Base-by-base conservation (phyloP, 2,797 vertebrate genomes). In the Eulemur coronatus region DNA sequence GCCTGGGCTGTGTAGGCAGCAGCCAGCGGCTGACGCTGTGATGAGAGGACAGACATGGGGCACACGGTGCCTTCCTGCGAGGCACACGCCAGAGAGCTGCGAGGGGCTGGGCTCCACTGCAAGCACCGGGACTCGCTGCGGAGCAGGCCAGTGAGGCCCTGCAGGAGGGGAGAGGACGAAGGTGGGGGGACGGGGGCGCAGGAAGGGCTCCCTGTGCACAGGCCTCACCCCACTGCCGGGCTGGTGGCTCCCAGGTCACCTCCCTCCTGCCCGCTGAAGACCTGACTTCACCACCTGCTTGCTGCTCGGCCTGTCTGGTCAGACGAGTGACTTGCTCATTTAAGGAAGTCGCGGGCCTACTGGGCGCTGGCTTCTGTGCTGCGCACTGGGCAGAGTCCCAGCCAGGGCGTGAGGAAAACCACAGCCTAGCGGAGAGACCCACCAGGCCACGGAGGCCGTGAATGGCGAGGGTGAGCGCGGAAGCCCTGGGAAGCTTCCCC, bases 161-260 rank as follows among this genome's bases (percentile, higher is more conserved):
- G 38, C 18, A 65, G 35, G 55, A 35, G 46, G 33, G 12, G 28
- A 48, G 9, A 38, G 35, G 48, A 52, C 26, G 38, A 52, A 12
- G 61, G 13, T 15, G 14, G 6, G 33, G 28, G 14, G 30, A 33
- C 2, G 3, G 11, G 61, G 8, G 33, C 2, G 3, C 14, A 3
- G 30, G 15, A 33, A 7, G 61, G 61, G 61, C 7, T 26, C 57
- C 57, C 69, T 43, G 35, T 43, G 26, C 3, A 72, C 17, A n/a
- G 63, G 63, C 63, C 8, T 0, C n/a, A 4, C 63, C 33, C 63
- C n/a, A 33, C 33, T 18, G 14, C 30, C 15, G 52, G 20, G 52
- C 20, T 55, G 52, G 52, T 18, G 15, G 63, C 33, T 63, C 61
- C 61, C 28, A 33, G 61, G 61, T 1, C 9, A 57, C 61, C 30